phyloP scores from a whole-genome alignment of 2,113 vertebrate species.

The Oceanodroma tethys region DNA sequence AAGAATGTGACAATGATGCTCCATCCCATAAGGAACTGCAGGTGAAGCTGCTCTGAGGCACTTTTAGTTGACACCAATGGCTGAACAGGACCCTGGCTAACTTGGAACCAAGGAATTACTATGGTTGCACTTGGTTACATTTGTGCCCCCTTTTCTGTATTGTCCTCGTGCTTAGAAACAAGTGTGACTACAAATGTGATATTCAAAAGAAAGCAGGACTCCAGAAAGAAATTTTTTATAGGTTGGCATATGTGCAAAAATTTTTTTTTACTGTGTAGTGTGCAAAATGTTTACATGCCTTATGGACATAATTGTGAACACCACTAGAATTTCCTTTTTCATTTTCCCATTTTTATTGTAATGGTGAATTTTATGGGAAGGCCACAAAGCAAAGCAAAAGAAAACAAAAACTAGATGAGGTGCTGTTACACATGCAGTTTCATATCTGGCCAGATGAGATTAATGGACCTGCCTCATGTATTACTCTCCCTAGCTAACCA shows the following conservation, averaged over 20 bases:
- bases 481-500: slow-evolving; percentile 30
- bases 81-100: neutral
- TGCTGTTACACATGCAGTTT: neutral
- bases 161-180: neutral
- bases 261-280: neutral
- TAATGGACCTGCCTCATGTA: slow-evolving; percentile 15
- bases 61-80: neutral
- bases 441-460: slow-evolving; percentile 15
- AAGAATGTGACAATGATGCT: neutral
- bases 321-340: neutral
- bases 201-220: neutral
- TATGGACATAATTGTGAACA: neutral
- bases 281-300: neutral
- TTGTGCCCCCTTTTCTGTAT: neutral
- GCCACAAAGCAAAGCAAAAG: neutral
- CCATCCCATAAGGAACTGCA: neutral
- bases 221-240: neutral
- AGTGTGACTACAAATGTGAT: neutral
- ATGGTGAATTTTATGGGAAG: neutral
- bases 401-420: slow-evolving; percentile 3
- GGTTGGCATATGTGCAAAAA: neutral
- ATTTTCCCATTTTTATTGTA: neutral
- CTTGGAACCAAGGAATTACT: neutral
- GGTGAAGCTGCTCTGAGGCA: neutral
- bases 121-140: neutral